phyloP scores from a whole-genome alignment of 2,113 vertebrate species.

The Plestiodon gilberti region DNA sequence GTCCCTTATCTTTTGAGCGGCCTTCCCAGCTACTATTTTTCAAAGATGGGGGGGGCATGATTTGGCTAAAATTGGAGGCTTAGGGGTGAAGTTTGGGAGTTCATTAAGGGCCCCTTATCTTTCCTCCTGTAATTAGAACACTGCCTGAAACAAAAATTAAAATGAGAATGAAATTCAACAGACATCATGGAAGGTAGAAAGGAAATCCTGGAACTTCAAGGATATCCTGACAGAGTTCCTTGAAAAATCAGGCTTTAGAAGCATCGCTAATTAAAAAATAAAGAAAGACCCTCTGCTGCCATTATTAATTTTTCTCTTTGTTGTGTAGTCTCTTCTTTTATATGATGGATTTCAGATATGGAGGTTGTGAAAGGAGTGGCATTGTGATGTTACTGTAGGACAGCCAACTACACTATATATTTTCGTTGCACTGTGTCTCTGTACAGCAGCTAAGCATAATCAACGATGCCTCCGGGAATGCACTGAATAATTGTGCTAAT shows the following conservation, averaged over 20 bases:
- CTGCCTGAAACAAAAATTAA: constrained; percentile 10
- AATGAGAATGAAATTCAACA: constrained; percentile 1
- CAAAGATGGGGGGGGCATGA: no score
- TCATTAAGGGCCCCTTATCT: no score
- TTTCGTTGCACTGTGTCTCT: constrained; percentile 58
- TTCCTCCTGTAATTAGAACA: no score
- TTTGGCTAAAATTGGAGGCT: no score
- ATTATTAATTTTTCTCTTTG: constrained; percentile 13
- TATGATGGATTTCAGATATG: neutral
- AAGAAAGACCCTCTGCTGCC: neutral
- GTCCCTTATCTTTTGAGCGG: no score
- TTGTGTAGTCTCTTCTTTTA: neutral
- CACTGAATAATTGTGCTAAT: constrained; percentile 77
- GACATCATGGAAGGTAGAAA: constrained; percentile 12
- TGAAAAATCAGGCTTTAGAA: neutral
- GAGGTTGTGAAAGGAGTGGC: neutral
- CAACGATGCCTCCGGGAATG: constrained; percentile 66
- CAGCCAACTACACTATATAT: constrained; percentile 50
- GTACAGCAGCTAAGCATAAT: constrained; percentile 66
- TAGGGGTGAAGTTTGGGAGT: no score
- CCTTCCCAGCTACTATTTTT: no score
- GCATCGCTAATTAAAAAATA: neutral
- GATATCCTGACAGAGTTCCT: constrained; percentile 3
- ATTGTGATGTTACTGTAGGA: constrained; percentile 33
- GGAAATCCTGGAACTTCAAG: constrained; percentile 6